Evolutionary conservation across 2,113 vertebrate genomes (phyloP).

Genomic region (Vombatus ursinus): DNA sequence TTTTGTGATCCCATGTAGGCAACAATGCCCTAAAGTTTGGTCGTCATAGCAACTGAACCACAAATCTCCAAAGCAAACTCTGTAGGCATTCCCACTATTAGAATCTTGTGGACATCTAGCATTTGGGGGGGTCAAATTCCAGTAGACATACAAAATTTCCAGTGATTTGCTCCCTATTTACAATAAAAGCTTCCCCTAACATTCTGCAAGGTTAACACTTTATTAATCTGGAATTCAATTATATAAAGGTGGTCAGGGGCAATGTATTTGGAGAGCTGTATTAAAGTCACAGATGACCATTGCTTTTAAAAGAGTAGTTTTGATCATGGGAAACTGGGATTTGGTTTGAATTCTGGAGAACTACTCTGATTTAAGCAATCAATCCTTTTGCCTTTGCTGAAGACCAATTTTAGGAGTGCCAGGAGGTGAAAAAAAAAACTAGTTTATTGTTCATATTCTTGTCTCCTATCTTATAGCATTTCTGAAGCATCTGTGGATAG

Average conservation of each 20-base stretch:
- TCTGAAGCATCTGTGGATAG: conserved; percentile 56
- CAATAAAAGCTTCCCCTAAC: conserved; percentile 24
- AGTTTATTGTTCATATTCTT: conserved; percentile 67
- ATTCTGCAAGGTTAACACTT: neutral
- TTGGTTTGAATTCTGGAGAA: conserved; percentile 67
- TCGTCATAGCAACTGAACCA: conserved; percentile 70
- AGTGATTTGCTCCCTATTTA: conserved; percentile 20
- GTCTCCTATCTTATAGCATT: conserved; percentile 44
- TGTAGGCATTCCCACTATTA: conserved; percentile 33
- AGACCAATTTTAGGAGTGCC: conserved; percentile 63
- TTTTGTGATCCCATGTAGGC: conserved; percentile 64
- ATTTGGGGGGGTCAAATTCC: neutral
- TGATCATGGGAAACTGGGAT: conserved; percentile 45
- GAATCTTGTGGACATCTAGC: conserved; percentile 30
- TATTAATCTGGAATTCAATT: conserved; percentile 34
- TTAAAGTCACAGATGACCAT: neutral
- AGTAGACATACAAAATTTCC: conserved; percentile 22
- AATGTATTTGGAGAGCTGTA: conserved; percentile 4
- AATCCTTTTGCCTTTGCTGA: conserved; percentile 62
- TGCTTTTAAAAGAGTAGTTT: conserved; percentile 48
- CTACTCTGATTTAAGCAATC: conserved; percentile 54
- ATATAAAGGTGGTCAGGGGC: conserved; percentile 1
- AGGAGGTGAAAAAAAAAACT: conserved; percentile 10
- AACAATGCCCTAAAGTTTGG: conserved; percentile 71
- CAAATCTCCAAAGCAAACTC: conserved; percentile 65